Evolutionary conservation across 2,888 invertebrate genomes (phyloP).

Genomic region (Serrognathus titanus): DNA sequence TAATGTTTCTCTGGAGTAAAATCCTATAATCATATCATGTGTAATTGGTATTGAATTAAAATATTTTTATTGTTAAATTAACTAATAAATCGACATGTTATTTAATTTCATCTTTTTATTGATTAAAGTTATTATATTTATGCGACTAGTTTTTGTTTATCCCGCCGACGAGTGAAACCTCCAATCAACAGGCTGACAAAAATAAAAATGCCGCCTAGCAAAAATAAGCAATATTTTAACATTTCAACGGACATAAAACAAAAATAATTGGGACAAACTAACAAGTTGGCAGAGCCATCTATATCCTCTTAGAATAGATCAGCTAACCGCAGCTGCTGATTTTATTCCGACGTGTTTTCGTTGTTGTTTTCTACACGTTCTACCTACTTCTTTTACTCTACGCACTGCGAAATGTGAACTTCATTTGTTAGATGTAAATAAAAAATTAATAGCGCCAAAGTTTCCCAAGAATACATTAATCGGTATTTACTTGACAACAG

Average conservation of each 20-base stretch:
- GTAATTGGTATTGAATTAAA: constrained; percentile 30
- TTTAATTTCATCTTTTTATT: constrained; percentile 38
- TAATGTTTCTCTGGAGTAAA: neutral
- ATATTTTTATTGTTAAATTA: constrained; percentile 33
- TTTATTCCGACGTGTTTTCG: constrained; percentile 23
- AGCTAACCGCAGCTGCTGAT: constrained; percentile 40
- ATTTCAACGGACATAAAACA: constrained; percentile 44
- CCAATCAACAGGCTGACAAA: constrained; percentile 19
- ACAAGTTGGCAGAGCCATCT: constrained; percentile 41
- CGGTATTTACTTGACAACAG: constrained; percentile 51
- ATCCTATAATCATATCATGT: constrained; percentile 22
- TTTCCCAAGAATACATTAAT: constrained; percentile 51
- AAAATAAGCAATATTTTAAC: constrained; percentile 36
- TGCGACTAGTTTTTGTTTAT: neutral
- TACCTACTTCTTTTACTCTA: constrained; percentile 4
- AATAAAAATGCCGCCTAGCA: constrained; percentile 27
- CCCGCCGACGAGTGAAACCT: neutral
- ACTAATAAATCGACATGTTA: constrained; percentile 34
- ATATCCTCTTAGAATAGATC: constrained; percentile 45
- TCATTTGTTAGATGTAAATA: constrained; percentile 7
- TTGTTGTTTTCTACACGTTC: constrained; percentile 3
- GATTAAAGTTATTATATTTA: constrained; percentile 19
- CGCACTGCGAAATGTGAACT: constrained; percentile 10
- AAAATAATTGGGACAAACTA: constrained; percentile 46
- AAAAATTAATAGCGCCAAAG: constrained; percentile 20